These are phyloP conservation scores for Candidula unifasciata DNA, from an alignment of 2,888 invertebrate genomes.

Conservation along the genomic window DNA sequence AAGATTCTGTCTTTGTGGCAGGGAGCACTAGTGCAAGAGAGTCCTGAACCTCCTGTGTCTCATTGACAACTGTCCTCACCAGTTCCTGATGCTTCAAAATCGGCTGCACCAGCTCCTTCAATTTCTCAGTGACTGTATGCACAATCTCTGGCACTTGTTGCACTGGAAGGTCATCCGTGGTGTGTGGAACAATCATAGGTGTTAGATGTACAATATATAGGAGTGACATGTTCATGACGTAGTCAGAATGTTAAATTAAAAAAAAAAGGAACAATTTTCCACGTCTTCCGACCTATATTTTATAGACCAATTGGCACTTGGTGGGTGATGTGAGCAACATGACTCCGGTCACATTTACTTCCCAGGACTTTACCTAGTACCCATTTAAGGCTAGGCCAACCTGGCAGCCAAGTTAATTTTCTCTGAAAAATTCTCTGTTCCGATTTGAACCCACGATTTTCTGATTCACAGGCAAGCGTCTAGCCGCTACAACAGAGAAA, in stretches of 20 bases:
- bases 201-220: neutral
- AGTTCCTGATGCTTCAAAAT: neutral
- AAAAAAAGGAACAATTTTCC: too few species aligned
- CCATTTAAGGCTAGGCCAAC: too few species aligned
- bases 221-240: neutral
- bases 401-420: too few species aligned
- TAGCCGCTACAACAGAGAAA: too few species aligned
- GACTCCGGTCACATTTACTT: too few species aligned
- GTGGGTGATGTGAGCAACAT: too few species aligned
- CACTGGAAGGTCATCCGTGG: constrained; percentile 4
- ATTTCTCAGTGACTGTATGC: neutral
- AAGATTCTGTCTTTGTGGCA: neutral
- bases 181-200: neutral
- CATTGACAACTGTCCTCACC: neutral
- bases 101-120: constrained; percentile 12
- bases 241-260: neutral
- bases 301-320: too few species aligned
- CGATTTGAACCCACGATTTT: too few species aligned
- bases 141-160: neutral
- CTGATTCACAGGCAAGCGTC: too few species aligned
- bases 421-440: too few species aligned
- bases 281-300: too few species aligned
- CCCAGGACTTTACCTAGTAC: too few species aligned
- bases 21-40: neutral
- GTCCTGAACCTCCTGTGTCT: constrained; percentile 7